Percentiles rank a stretch among this genome's conserved stretches.
Conservation (phyloP, 2,113 vertebrate genomes). For the Gobiocypris rarus region DNA sequence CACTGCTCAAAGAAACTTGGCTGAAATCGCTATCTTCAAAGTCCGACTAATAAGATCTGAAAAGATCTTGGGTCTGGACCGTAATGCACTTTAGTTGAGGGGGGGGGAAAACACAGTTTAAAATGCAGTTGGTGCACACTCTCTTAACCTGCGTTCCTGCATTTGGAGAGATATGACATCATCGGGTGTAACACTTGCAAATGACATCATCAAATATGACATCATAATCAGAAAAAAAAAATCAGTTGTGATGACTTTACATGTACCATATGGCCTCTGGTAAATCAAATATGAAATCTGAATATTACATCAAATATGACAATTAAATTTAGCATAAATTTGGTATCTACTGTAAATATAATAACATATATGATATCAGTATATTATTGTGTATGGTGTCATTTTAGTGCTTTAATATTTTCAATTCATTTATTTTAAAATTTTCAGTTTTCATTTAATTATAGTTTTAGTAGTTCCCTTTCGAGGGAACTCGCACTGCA, state of each 20-base stretch:
- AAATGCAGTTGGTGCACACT: not conserved
- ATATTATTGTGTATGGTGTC: too few species aligned
- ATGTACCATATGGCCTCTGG: not conserved
- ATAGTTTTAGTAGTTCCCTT: too few species aligned
- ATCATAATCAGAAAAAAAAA: not conserved
- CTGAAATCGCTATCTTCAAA: not conserved
- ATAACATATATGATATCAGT: not conserved
- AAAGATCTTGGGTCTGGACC: not conserved
- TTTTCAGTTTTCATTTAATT: too few species aligned
- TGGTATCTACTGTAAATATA: not conserved
- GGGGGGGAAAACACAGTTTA: not conserved
- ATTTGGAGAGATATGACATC: not conserved
- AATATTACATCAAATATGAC: not conserved
- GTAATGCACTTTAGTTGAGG: not conserved
- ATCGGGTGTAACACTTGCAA: not conserved
- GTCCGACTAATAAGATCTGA: conserved; percentile 19
- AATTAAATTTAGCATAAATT: not conserved
- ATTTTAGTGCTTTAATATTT: too few species aligned
- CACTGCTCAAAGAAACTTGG: not conserved
- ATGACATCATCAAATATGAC: not conserved
- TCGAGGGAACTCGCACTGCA: too few species aligned
- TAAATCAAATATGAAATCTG: not conserved
- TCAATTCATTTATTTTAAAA: too few species aligned
- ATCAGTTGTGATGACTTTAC: not conserved
- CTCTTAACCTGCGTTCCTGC: not conserved